Conservation (phyloP, 2,113 vertebrate genomes). For the Bolborhynchus lineola region DNA sequence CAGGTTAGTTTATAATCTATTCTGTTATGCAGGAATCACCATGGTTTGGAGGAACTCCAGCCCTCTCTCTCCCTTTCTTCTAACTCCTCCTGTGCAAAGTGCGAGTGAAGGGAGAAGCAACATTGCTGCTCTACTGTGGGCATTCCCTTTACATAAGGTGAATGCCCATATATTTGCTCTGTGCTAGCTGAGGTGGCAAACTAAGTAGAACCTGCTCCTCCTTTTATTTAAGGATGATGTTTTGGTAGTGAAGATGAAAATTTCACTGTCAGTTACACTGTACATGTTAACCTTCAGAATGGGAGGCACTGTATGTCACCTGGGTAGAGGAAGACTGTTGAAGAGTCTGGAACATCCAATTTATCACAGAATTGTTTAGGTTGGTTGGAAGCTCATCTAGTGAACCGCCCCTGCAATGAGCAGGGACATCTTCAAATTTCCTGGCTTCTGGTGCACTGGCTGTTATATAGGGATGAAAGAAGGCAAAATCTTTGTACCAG, state of each 20-base stretch:
- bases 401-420: not conserved
- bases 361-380: not conserved
- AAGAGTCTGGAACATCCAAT: not conserved
- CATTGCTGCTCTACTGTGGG: not conserved
- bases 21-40: not conserved
- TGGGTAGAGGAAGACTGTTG: fast-evolving
- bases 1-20: not conserved
- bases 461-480: not conserved
- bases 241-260: not conserved
- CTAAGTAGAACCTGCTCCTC: not conserved
- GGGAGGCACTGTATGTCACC: not conserved
- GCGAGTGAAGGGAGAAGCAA: not conserved
- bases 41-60: not conserved
- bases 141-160: not conserved
- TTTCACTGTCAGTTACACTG: not conserved
- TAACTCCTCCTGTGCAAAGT: not conserved
- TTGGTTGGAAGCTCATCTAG: not conserved
- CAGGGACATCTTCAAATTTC: not conserved
- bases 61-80: not conserved
- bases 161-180: not conserved
- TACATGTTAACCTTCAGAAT: not conserved
- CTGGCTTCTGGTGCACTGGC: not conserved
- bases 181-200: not conserved
- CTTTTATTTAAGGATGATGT: not conserved
- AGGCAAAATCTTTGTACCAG: not conserved